These are phyloP conservation scores for Napeogenes inachia DNA, from an alignment of 2,888 invertebrate genomes.

Conservation along the genomic window DNA sequence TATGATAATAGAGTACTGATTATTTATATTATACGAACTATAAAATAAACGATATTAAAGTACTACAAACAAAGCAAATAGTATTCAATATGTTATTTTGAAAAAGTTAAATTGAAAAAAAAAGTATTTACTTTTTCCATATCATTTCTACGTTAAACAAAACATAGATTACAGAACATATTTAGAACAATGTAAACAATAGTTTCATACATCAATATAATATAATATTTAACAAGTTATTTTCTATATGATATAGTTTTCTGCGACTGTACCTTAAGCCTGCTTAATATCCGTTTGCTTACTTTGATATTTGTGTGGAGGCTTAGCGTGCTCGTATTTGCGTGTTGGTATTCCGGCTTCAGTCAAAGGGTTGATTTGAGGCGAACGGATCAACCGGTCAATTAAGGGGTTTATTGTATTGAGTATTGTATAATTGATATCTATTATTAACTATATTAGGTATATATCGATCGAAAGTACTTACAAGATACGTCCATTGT, in stretches of 20 bases:
- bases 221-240: neutral
- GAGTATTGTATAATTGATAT: slow-evolving; percentile 16
- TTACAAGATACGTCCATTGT: neutral
- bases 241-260: slow-evolving; percentile 20
- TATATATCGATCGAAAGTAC: neutral
- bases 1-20: too few species aligned
- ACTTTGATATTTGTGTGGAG: slow-evolving; percentile 64
- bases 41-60: too few species aligned
- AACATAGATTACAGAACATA: too few species aligned
- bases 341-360: slow-evolving; percentile 44
- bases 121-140: too few species aligned
- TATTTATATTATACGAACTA: too few species aligned
- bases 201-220: too few species aligned
- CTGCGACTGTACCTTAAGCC: slow-evolving; percentile 49
- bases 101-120: too few species aligned
- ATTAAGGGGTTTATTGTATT: slow-evolving; percentile 48
- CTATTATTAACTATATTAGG: neutral
- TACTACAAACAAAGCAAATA: too few species aligned
- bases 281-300: slow-evolving; percentile 64
- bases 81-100: too few species aligned
- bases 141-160: too few species aligned
- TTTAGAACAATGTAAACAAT: too few species aligned
- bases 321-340: slow-evolving; percentile 61
- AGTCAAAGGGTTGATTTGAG: slow-evolving; percentile 58
- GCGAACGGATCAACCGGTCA: slow-evolving; percentile 55